Evolutionary conservation across 2,113 vertebrate species (phyloP), one percentile per base, ranked within the genome.

Genomic region (Tragelaphus strepsiceros): DNA sequence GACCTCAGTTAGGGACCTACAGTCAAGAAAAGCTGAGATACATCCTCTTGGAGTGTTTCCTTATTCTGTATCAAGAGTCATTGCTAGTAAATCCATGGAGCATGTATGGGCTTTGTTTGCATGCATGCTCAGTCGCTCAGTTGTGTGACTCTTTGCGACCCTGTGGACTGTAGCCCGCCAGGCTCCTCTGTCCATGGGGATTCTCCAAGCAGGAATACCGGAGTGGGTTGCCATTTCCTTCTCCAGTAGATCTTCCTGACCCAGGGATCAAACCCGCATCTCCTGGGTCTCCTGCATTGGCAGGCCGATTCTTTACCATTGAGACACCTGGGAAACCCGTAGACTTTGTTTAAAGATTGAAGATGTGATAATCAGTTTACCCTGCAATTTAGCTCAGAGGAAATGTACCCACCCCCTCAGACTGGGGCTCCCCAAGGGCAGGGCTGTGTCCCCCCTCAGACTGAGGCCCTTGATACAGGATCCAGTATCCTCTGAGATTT

Each of bases 31-130:
- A 26, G 61, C 59, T 28, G 15, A 74, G 15, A 43, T 2, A 1
- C 21, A 22, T 1, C 16, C 10, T 62, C 51, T 15, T 26, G 5
- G 7, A 3, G 13, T n/a, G 32, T 17, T 51, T 35, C n/a, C 58
- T 56, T 74, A 1, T 11, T 7, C 17, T 4, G 16, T 13, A 49
- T 81, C 58, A 43, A 78, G 49, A 14, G 64, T 9, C 8, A 4
- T 21, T 49, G 88, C 59, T 11, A 1, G 54, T 1, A 11, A 6
- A 1, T 35, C 35, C 4, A 0, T 5, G 58, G 3, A 53, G 17
- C 30, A 26, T 4, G 43, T 5, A 7, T 11, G 22, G 24, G 21
- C 56, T 43, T 77, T 77, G 71, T 77, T 43, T 77, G 12, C 22
- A 1, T 3, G 22, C 71, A 43, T 7, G 39, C 71, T 43, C 22